Evolutionary conservation across 2,113 vertebrate genomes (phyloP).

Genomic region (Pseudorasbora parva): DNA sequence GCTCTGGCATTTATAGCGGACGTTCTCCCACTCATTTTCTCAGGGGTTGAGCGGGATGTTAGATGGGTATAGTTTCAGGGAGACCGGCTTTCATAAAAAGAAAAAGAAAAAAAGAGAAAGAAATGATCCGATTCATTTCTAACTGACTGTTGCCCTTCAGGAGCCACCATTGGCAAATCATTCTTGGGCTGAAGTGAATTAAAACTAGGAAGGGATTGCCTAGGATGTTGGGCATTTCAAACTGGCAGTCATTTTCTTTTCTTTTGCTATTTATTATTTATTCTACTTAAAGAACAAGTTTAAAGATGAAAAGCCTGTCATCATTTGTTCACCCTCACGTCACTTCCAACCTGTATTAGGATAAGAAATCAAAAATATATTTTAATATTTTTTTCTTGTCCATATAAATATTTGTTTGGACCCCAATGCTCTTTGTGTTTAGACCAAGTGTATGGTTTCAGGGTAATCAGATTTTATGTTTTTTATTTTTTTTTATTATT

Average conservation of each 20-base stretch:
- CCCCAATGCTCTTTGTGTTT: not conserved
- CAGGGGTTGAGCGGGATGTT: not conserved
- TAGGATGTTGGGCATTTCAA: not conserved
- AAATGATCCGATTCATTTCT: not conserved
- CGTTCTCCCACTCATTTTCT: conserved; percentile 25
- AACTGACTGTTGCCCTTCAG: conserved; percentile 12
- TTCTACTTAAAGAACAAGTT: not conserved
- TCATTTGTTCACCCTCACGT: not conserved
- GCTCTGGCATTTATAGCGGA: conserved; percentile 22
- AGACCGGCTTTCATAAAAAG: conserved; percentile 7
- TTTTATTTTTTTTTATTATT: too few relatives aligned
- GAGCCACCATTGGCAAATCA: not conserved
- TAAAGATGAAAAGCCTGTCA: not conserved
- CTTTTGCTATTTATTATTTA: not conserved
- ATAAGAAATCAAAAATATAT: not conserved
- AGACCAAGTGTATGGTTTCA: not conserved
- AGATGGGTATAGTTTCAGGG: conserved; percentile 19
- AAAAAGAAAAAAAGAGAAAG: too few relatives aligned
- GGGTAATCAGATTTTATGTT: not conserved
- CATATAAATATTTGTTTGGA: not conserved
- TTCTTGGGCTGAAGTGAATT: not conserved
- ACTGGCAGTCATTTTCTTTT: not conserved
- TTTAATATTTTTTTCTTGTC: not conserved
- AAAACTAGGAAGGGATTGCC: not conserved
- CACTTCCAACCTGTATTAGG: not conserved